Conservation (phyloP, 2,113 vertebrate genomes). For the Thalassoma bifasciatum region DNA sequence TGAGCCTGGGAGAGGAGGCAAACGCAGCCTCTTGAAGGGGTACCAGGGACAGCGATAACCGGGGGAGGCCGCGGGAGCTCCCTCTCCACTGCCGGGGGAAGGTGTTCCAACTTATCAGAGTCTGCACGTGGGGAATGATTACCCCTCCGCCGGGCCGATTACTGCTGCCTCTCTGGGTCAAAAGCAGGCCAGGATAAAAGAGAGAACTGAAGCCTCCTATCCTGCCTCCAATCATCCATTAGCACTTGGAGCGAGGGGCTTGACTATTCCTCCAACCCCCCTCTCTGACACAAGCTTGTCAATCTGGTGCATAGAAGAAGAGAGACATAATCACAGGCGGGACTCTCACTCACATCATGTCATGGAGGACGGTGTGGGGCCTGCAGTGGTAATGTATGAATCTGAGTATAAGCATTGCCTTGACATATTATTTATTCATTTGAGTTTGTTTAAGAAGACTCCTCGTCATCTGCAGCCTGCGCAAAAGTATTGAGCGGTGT, state of each 20-base stretch:
- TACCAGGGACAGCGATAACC: conserved; percentile 93
- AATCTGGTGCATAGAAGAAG: conserved; percentile 79
- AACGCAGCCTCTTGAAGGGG: conserved; percentile 93
- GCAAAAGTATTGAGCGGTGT: conserved; percentile 61
- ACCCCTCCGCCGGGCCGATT: conserved; percentile 96
- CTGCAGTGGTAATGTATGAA: conserved; percentile 69
- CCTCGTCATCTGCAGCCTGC: conserved; percentile 57
- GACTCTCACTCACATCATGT: conserved; percentile 58
- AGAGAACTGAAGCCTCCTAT: conserved; percentile 94
- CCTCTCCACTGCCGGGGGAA: conserved; percentile 91
- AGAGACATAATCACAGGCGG: conserved; percentile 65
- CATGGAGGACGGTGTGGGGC: conserved; percentile 49
- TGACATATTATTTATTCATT: conserved; percentile 77
- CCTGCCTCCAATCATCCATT: conserved; percentile 93
- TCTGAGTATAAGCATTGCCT: conserved; percentile 56
- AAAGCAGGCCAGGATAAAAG: conserved; percentile 96
- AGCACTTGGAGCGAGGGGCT: conserved; percentile 87
- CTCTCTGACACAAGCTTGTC: conserved; percentile 82
- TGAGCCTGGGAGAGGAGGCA: conserved; percentile 89
- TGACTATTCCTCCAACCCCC: conserved; percentile 73
- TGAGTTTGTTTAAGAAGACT: conserved; percentile 72
- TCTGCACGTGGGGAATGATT: conserved; percentile 97
- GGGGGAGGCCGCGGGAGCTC: conserved; percentile 83
- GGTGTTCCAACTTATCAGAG: conserved; percentile 99
- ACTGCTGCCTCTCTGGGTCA: conserved; percentile 92